phyloP scores from a whole-genome alignment of 2,888 invertebrate genomes.

The Therioaphis trifolii region DNA sequence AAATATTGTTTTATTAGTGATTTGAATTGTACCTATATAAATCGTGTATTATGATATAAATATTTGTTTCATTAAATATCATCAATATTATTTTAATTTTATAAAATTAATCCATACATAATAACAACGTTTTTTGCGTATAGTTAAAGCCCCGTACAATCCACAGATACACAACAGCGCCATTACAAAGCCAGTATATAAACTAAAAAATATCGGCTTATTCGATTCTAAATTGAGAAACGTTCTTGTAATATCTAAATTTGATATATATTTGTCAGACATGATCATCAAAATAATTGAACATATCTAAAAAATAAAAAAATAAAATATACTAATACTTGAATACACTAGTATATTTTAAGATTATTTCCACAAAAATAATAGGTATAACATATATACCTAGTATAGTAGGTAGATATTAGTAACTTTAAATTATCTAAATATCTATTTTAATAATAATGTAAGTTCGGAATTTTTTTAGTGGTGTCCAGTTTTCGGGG shows the following conservation, averaged over 20 bases:
- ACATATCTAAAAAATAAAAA: constrained; percentile 33
- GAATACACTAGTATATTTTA: too few relatives aligned
- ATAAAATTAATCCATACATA: neutral
- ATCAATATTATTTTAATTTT: neutral
- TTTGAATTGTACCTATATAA: too few relatives aligned
- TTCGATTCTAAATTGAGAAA: constrained; percentile 50
- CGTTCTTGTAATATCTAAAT: constrained; percentile 46
- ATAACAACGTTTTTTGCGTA: constrained; percentile 40
- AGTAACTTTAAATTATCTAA: too few relatives aligned
- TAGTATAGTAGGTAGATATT: too few relatives aligned
- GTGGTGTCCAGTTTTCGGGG: too few relatives aligned
- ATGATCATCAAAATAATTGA: constrained; percentile 40
- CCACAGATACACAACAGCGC: constrained; percentile 31
- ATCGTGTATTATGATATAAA: too few relatives aligned
- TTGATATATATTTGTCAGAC: constrained; percentile 53
- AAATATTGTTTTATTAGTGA: too few relatives aligned
- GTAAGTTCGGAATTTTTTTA: too few relatives aligned
- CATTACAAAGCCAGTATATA: constrained; percentile 49
- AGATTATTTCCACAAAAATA: too few relatives aligned
- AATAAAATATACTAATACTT: neutral
- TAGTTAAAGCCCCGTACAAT: constrained; percentile 43
- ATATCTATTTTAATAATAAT: too few relatives aligned
- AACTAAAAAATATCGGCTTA: constrained; percentile 31
- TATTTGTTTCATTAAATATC: too few relatives aligned
- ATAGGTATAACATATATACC: too few relatives aligned